These are phyloP conservation scores for Dicroscelio sp. DNA, from an alignment of 2,888 invertebrate species.

Conservation along the genomic window DNA sequence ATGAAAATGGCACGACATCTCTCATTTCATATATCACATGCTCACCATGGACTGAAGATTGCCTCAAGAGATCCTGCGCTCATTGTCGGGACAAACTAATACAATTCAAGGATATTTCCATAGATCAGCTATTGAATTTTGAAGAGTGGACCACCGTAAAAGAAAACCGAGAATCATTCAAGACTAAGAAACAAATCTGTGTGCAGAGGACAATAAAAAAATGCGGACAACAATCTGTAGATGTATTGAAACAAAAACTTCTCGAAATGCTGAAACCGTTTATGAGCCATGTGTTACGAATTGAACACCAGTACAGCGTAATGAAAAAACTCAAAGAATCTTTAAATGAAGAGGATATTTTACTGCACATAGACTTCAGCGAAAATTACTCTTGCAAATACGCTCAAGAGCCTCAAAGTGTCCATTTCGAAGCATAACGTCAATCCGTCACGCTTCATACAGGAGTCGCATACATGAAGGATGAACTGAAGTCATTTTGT, in stretches of 20 bases:
- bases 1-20: slow-evolving; percentile 5
- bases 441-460: slow-evolving; percentile 36
- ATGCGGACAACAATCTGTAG: slow-evolving; percentile 12
- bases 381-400: slow-evolving; percentile 40
- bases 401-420: slow-evolving; percentile 44
- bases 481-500: slow-evolving; percentile 32
- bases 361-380: slow-evolving; percentile 37
- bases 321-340: slow-evolving; percentile 42
- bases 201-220: slow-evolving; percentile 47
- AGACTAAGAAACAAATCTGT: slow-evolving; percentile 59
- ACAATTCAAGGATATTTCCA: slow-evolving; percentile 21
- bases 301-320: slow-evolving; percentile 36
- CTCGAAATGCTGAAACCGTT: background rate
- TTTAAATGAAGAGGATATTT: slow-evolving; percentile 19
- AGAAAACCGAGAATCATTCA: slow-evolving; percentile 59
- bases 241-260: slow-evolving; percentile 27
- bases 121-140: background rate
- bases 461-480: slow-evolving; percentile 37
- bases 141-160: slow-evolving; percentile 50
- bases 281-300: slow-evolving; percentile 19
- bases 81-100: slow-evolving; percentile 40
- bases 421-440: slow-evolving; percentile 50
- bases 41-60: slow-evolving; percentile 46
- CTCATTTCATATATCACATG: slow-evolving; percentile 38
- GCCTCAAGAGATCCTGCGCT: slow-evolving; percentile 40